phyloP scores from a whole-genome alignment of 2,888 invertebrate genomes.

The Nemotelus nigrinus region DNA sequence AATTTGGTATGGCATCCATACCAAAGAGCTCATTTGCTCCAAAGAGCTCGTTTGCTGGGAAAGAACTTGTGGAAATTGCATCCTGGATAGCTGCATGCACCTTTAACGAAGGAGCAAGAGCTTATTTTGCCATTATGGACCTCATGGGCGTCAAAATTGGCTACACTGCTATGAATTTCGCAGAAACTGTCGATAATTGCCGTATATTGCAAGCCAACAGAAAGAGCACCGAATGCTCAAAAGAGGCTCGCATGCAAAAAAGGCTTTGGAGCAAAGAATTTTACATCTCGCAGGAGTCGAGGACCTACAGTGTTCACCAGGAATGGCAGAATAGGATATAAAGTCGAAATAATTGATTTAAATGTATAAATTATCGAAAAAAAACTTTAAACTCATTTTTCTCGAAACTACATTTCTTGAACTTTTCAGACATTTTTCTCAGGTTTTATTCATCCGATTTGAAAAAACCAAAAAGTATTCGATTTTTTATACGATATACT shows the following conservation, averaged over 20 bases:
- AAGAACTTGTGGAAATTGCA: conserved; percentile 19
- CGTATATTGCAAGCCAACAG: conserved; percentile 7
- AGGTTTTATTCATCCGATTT: conserved; percentile 16
- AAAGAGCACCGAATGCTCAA: conserved; percentile 20
- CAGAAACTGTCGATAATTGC: conserved; percentile 10
- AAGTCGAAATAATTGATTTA: conserved; percentile 8
- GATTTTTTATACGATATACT: conserved; percentile 4
- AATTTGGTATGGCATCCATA: too few species aligned
- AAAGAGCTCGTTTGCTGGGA: conserved; percentile 10
- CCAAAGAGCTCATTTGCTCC: too few species aligned
- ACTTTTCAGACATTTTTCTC: conserved; percentile 1
- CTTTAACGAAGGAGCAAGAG: too few species aligned
- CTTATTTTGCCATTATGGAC: not conserved
- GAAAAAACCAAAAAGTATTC: not conserved
- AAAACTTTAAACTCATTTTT: conserved; percentile 16
- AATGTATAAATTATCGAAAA: conserved; percentile 15
- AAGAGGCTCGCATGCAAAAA: not conserved
- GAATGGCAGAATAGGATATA: conserved; percentile 16
- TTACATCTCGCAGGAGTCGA: conserved; percentile 1
- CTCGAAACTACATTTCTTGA: conserved; percentile 9
- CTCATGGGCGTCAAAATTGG: not conserved
- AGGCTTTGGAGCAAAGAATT: conserved; percentile 17
- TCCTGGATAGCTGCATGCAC: conserved; percentile 10
- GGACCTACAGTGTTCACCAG: conserved; percentile 6
- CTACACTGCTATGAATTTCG: conserved; percentile 19